Evolutionary conservation across 2,113 vertebrate species (phyloP).

Genomic region (Microcebus ravelobensis): DNA sequence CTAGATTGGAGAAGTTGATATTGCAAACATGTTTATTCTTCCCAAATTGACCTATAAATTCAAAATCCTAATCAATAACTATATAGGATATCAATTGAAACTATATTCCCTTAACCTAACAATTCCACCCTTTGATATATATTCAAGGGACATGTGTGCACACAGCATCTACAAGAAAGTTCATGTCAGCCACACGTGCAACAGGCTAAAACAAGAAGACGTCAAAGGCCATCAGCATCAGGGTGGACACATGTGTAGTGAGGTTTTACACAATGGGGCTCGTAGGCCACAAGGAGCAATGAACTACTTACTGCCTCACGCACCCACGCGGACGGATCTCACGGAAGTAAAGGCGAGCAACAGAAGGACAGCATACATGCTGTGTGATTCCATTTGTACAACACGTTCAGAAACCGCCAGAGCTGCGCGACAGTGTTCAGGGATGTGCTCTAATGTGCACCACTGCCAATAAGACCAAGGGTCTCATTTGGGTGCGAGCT

Average conservation of each 20-base stretch:
- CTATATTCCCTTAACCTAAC: background rate
- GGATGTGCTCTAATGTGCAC: background rate
- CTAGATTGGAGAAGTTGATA: background rate
- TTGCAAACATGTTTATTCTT: background rate
- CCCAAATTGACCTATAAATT: background rate
- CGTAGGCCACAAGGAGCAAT: background rate
- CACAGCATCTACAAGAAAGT: background rate
- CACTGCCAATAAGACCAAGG: background rate
- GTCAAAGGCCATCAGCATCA: background rate
- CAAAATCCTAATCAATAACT: background rate
- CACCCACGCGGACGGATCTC: background rate
- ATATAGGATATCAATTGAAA: background rate
- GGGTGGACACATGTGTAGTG: background rate
- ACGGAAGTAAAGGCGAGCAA: too few species aligned
- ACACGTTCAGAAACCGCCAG: background rate
- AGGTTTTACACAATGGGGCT: background rate
- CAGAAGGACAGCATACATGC: too few species aligned
- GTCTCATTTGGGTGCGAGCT: background rate
- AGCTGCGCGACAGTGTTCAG: background rate
- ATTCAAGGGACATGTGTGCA: background rate
- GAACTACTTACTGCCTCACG: background rate
- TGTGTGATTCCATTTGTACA: accelerated
- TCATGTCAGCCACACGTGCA: background rate
- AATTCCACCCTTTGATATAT: background rate
- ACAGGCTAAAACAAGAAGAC: background rate